Percentiles rank a stretch among this genome's conserved stretches.
These are phyloP conservation scores for Drosophila repletoides DNA, from an alignment of 1,140 invertebrate genomes.

Conservation along the genomic window DNA sequence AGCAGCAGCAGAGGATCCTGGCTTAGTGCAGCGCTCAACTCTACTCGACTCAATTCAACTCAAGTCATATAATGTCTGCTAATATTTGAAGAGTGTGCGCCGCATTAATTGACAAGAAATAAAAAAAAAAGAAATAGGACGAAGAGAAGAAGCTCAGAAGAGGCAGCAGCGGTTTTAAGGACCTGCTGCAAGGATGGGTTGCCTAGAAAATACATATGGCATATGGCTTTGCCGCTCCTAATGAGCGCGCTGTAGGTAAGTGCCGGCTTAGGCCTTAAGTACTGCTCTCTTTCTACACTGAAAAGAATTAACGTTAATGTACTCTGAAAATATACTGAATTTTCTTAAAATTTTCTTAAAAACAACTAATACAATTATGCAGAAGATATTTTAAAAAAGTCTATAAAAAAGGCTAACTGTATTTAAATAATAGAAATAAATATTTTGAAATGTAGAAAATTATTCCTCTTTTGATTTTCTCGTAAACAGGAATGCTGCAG, in stretches of 20 bases:
- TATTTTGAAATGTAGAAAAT: too few relatives aligned
- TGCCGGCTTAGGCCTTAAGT: conserved; percentile 48
- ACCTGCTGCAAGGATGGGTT: neutral
- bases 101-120: conserved; percentile 77
- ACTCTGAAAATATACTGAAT: too few relatives aligned
- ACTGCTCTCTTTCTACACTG: neutral
- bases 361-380: too few relatives aligned
- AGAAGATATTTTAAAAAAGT: too few relatives aligned
- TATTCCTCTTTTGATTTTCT: too few relatives aligned
- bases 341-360: too few relatives aligned
- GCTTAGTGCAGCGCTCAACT: conserved; percentile 46
- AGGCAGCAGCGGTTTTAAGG: conserved; percentile 8
- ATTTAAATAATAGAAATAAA: too few relatives aligned
- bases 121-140: conserved; percentile 24
- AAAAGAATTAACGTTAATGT: too few relatives aligned
- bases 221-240: conserved; percentile 35
- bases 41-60: too few relatives aligned
- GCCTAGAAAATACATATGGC: too few relatives aligned
- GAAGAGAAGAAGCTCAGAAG: conserved; percentile 5
- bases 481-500: too few relatives aligned
- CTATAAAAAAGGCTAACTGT: too few relatives aligned
- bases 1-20: conserved; percentile 36
- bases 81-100: conserved; percentile 77
- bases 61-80: conserved; percentile 73
- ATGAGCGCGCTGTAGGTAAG: conserved; percentile 44